Base-by-base conservation (phyloP, 2,797 vertebrate species). In the Synaphobranchus kaupii region DNA sequence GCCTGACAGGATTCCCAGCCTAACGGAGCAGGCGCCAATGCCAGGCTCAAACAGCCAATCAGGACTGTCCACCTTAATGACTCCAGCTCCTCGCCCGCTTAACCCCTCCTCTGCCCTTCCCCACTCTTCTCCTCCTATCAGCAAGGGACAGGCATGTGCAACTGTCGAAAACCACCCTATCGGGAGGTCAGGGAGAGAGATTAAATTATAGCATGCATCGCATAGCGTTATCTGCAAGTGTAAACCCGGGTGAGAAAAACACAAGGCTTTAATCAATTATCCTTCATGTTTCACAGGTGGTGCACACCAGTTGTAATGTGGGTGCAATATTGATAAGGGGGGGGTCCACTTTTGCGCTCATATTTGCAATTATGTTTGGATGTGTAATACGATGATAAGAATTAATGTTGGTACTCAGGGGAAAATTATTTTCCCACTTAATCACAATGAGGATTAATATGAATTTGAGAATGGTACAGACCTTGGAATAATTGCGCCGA, bases 381-480 rank as follows among this genome's bases (percentile, higher is more conserved):
- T 31, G 52, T 83, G 81, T 52, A 83, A 83, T 56, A 83, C 9
- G 48, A 54, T 13, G 84, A 47, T 73, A 84, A 84, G 84, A 89
- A 89, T 89, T 85, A 90, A 71, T 52, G 86, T 76, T 22, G 71
- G 83, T 78, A 68, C 86, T 90, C 60, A 85, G 52, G 88, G 86
- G 83, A 88, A 85, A 90, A 89, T 86, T 31, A 87, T 91, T 88
- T 88, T 87, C 80, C 50, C 71, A 80, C 76, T 71, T 85, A 89
- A 90, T 91, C 89, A 89, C 87, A 44, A 80, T 56, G 71, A 68
- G 80, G 52, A 87, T 90, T 90, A 89, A 87, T 90, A 84, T 88
- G 63, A 84, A 85, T 88, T 66, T 85, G 54, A 48, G 86, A 88
- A 85, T 87, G 87, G 88, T 8, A 25, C 71, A 87, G 81, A 82